These are phyloP conservation scores for Cheilosia variabilis DNA, from an alignment of 2,888 invertebrate genomes.

Conservation along the genomic window DNA sequence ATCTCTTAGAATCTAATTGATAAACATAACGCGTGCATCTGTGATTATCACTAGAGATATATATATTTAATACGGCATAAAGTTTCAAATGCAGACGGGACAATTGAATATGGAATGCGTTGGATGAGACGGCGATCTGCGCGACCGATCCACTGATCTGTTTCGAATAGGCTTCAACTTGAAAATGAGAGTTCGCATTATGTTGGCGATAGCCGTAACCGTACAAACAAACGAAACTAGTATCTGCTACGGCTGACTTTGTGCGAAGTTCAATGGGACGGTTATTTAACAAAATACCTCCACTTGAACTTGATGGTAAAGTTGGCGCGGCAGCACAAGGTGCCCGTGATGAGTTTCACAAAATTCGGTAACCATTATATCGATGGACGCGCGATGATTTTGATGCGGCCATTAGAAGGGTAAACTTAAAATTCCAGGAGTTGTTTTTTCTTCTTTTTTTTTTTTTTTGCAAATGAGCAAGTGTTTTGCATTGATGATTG, in stretches of 20 bases:
- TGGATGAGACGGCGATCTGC: neutral
- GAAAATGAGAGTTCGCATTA: constrained; percentile 43
- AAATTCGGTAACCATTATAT: neutral
- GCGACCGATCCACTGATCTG: constrained; percentile 57
- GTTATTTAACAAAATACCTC: constrained; percentile 29
- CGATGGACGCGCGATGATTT: constrained; percentile 1
- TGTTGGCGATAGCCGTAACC: constrained; percentile 20
- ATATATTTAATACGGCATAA: neutral
- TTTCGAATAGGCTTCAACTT: constrained; percentile 46
- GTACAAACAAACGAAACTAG: neutral
- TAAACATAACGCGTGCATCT: constrained; percentile 56
- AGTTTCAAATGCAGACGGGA: constrained; percentile 3
- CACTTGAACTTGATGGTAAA: constrained; percentile 66
- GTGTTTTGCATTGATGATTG: neutral
- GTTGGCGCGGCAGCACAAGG: constrained; percentile 16
- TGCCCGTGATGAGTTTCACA: constrained; percentile 32
- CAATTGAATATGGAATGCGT: neutral
- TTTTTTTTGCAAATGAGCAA: constrained; percentile 1
- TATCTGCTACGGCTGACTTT: constrained; percentile 22
- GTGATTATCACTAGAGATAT: constrained; percentile 42
- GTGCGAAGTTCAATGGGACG: constrained; percentile 54
- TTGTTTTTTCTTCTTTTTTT: neutral
- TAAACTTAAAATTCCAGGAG: constrained; percentile 13
- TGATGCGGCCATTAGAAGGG: neutral
- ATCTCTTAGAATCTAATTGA: constrained; percentile 58